Evolutionary conservation across 2,113 vertebrate genomes (phyloP).

Genomic region (western clawed frog (Xenopus tropicalis)): DNA sequence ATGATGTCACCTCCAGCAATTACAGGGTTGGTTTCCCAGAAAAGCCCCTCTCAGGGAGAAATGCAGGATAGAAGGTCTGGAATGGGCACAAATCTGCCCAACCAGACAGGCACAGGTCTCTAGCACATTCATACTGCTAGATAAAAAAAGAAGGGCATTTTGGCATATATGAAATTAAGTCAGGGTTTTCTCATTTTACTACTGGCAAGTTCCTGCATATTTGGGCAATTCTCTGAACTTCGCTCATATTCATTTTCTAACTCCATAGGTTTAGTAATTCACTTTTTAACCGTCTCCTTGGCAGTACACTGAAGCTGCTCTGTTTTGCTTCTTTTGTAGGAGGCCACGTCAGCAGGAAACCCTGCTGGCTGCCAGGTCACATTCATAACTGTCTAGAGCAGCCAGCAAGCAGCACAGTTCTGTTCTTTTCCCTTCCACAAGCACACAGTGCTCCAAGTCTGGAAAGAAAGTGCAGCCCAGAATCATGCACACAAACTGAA

Average conservation of each 20-base stretch:
- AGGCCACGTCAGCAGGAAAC: constrained; percentile 74
- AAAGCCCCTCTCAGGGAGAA: no score
- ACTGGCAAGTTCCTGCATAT: not conserved
- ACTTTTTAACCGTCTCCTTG: constrained; percentile 45
- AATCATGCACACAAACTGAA: not conserved
- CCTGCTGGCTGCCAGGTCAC: constrained; percentile 62
- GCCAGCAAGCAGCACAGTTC: constrained; percentile 35
- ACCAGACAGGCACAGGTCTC: no score
- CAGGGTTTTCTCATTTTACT: no score
- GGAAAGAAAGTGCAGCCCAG: constrained; percentile 5
- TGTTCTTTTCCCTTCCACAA: constrained; percentile 47
- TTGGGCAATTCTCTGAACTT: constrained; percentile 41
- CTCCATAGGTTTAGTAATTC: constrained; percentile 49
- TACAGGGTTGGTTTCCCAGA: no score
- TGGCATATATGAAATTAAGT: no score
- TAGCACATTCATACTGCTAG: no score
- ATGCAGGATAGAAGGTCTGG: no score
- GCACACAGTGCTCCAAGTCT: constrained; percentile 6
- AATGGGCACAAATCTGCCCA: no score
- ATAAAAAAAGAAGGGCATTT: no score
- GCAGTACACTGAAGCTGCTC: constrained; percentile 57
- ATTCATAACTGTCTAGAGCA: constrained; percentile 61
- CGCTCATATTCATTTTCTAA: constrained; percentile 44
- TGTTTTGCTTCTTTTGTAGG: constrained; percentile 55
- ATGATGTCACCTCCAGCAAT: no score